phyloP scores from a whole-genome alignment of 2,113 vertebrate species.

The Spea multiplicata region DNA sequence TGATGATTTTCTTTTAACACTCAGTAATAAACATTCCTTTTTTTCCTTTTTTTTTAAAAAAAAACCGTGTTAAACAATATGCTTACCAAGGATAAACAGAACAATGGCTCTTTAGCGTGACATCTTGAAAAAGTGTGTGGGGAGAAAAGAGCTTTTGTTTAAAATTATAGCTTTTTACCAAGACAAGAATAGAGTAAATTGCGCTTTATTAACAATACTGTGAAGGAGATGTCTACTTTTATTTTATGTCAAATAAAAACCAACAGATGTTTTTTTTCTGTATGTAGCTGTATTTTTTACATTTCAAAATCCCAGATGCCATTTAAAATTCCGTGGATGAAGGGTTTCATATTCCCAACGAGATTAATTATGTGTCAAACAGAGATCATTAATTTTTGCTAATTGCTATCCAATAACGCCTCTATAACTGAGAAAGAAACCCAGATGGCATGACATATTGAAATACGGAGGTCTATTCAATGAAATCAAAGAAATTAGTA shows the following conservation, averaged over 20 bases:
- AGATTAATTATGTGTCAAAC: neutral
- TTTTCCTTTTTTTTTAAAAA: too few relatives aligned
- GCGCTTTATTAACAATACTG: neutral
- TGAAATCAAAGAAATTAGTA: too few relatives aligned
- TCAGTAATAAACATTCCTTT: too few relatives aligned
- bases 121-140: neutral
- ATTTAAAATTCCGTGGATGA: neutral
- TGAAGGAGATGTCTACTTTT: neutral
- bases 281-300: neutral
- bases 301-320: neutral
- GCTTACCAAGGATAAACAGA: too few relatives aligned
- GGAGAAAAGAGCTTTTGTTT: neutral
- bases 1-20: too few relatives aligned
- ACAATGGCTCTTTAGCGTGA: too few relatives aligned
- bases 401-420: neutral
- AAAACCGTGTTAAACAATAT: too few relatives aligned
- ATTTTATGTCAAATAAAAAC: neutral
- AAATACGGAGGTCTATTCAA: neutral
- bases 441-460: neutral
- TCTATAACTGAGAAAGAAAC: neutral
- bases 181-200: neutral
- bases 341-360: neutral
- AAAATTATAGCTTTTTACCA: neutral
- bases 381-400: neutral
- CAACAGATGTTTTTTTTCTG: slow-evolving; percentile 1